Conservation (phyloP, 2,113 vertebrate genomes). For the Polyodon spathula region DNA sequence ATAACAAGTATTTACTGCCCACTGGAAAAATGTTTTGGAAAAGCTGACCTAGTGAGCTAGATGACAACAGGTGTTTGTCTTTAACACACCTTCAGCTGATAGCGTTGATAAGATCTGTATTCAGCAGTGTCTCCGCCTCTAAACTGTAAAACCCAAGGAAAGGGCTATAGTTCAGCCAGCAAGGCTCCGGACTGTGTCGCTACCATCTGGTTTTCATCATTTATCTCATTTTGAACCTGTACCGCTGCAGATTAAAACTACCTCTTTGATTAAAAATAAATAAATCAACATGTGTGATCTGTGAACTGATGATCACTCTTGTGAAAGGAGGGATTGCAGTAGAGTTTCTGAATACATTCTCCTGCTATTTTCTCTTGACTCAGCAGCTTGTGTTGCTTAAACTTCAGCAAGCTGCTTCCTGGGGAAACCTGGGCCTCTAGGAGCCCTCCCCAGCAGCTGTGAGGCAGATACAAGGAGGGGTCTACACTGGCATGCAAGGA, state of each 20-base stretch:
- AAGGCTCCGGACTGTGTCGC: neutral
- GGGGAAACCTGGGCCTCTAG: slow-evolving; percentile 5
- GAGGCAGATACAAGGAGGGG: neutral
- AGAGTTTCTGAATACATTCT: neutral
- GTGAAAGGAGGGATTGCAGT: neutral
- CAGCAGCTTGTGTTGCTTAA: neutral
- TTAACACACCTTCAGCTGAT: neutral
- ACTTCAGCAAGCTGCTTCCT: slow-evolving; percentile 5
- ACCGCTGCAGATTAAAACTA: neutral
- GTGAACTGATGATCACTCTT: neutral
- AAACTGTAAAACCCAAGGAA: neutral
- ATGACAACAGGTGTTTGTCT: neutral
- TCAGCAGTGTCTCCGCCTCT: neutral
- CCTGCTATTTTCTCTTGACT: neutral
- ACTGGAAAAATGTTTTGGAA: no score
- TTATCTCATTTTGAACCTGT: slow-evolving; percentile 1
- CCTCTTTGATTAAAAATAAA: no score
- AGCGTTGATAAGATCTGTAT: neutral
- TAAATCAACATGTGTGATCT: neutral
- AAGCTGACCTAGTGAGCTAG: no score
- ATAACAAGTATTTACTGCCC: no score
- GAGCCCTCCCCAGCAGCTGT: neutral
- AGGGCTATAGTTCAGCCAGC: neutral
- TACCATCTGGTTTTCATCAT: neutral
- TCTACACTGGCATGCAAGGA: neutral